Conservation (phyloP, 37 sponge, comb jelly and placozoan genomes). For the Lycopodina hypogea region DNA sequence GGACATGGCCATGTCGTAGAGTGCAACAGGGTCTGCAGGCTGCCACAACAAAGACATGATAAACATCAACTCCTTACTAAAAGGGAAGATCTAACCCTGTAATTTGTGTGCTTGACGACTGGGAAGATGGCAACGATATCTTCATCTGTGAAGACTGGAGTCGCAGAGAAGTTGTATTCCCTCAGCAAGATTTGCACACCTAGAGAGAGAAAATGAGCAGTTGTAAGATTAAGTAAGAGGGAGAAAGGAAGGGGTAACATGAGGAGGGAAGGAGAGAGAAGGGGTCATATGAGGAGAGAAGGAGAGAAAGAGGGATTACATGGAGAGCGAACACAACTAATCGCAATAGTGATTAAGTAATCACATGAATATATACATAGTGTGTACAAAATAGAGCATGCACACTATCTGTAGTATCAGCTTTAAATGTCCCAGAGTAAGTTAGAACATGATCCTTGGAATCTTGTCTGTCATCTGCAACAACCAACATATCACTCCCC, state of each 20-base stretch:
- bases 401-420: no score
- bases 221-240: neutral
- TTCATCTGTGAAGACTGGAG: conserved; percentile 68
- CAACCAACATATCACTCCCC: no score
- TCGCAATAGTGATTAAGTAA: no score
- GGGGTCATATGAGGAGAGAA: no score
- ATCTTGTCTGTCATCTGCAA: no score
- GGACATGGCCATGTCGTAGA: conserved; percentile 42
- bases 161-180: conserved; percentile 68
- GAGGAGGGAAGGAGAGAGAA: neutral
- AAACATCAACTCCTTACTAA: neutral
- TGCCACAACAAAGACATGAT: conserved; percentile 21
- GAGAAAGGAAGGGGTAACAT: neutral
- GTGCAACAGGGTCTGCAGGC: conserved; percentile 37
- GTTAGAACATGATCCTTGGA: no score
- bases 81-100: conserved; percentile 38
- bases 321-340: no score
- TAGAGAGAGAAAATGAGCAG: conserved; percentile 13
- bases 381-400: no score
- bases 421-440: no score
- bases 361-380: no score
- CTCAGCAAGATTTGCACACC: conserved; percentile 78
- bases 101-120: conserved; percentile 68
- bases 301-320: no score
- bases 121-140: conserved; percentile 78